Evolutionary conservation across 1,140 invertebrate genomes (phyloP).

Genomic region (Dryas iulia): DNA sequence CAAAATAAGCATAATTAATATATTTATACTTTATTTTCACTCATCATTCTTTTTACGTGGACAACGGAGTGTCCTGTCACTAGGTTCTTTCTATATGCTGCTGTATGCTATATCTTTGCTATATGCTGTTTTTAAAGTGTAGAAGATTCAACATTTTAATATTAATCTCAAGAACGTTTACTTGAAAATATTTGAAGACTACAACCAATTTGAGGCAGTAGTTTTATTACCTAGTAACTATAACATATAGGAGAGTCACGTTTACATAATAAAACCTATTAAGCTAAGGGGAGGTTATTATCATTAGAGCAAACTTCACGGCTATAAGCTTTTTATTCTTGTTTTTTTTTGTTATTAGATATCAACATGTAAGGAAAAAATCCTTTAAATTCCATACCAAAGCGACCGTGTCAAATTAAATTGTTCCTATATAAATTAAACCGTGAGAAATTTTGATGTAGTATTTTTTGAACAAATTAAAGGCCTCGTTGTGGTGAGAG

Average conservation of each 20-base stretch:
- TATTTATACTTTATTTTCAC: too few species aligned
- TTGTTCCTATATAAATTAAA: constrained; percentile 57
- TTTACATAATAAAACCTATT: not conserved
- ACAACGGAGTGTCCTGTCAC: too few species aligned
- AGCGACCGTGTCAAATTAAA: constrained; percentile 55
- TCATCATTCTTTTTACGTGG: too few species aligned
- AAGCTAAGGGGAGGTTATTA: not conserved
- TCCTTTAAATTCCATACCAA: constrained; percentile 35
- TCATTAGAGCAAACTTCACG: not conserved
- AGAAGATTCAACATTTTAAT: too few species aligned
- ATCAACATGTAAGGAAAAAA: constrained; percentile 18
- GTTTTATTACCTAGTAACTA: not conserved
- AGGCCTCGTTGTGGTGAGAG: constrained; percentile 11
- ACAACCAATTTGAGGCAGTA: not conserved
- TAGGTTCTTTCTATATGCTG: too few species aligned
- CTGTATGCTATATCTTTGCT: too few species aligned
- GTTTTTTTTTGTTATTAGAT: not conserved
- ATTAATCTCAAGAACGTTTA: too few species aligned
- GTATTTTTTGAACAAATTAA: constrained; percentile 31
- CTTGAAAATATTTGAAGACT: not conserved
- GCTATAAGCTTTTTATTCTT: not conserved
- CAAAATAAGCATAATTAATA: too few species aligned
- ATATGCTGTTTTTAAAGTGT: too few species aligned
- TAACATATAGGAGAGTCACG: not conserved
- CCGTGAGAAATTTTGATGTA: constrained; percentile 48